Evolutionary conservation across 2,888 invertebrate species (phyloP).

Genomic region (Bellardia bayeri): DNA sequence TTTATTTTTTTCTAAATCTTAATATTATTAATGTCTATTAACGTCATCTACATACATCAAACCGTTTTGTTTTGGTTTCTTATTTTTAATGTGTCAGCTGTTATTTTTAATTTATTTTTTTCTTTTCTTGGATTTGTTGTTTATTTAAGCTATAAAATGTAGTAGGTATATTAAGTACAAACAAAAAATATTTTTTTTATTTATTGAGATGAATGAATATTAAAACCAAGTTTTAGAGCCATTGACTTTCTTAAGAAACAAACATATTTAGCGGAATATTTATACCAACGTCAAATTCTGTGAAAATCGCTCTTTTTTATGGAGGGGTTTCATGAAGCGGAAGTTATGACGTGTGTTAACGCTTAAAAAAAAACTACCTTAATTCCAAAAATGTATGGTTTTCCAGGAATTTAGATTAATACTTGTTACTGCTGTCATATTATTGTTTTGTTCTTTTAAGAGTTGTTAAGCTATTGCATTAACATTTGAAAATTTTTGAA

Average conservation of each 20-base stretch:
- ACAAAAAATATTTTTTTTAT: not conserved
- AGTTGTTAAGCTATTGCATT: too few species aligned
- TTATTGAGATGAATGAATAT: not conserved
- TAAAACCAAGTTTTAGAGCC: slow-evolving; percentile 26
- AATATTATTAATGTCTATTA: too few species aligned
- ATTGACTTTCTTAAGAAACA: slow-evolving; percentile 31
- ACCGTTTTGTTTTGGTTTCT: not conserved
- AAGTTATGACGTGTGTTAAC: not conserved
- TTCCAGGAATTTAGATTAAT: too few species aligned
- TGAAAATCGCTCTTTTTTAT: not conserved
- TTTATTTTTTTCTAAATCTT: too few species aligned
- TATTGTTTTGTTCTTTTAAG: not conserved
- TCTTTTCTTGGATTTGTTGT: not conserved
- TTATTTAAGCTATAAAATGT: slow-evolving; percentile 14
- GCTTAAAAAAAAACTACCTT: too few species aligned
- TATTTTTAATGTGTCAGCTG: not conserved
- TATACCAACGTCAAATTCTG: not conserved
- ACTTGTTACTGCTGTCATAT: not conserved
- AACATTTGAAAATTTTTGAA: too few species aligned
- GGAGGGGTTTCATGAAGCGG: not conserved
- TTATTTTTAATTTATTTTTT: not conserved
- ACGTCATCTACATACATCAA: too few species aligned
- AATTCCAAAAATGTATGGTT: too few species aligned
- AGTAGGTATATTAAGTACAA: not conserved
- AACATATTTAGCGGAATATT: slow-evolving; percentile 7